Evolutionary conservation across 2,113 vertebrate species (phyloP), one percentile per base, ranked within the genome.

Genomic region (Anolis sagrei): DNA sequence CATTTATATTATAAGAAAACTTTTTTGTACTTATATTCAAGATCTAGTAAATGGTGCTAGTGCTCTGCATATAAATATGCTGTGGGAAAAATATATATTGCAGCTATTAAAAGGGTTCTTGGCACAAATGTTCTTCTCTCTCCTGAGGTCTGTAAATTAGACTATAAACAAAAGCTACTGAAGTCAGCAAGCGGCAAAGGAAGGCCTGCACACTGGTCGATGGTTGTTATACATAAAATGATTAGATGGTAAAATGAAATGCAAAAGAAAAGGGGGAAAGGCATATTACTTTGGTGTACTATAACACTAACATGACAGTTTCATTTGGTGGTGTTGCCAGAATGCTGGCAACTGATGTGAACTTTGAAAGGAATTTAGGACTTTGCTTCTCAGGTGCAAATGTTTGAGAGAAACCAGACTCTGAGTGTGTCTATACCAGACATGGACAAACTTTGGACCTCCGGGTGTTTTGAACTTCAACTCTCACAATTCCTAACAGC

Each of bases 111-210:
- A 91, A 1, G n/a, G 58, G 84, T 83, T 83, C 1, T 85, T 89
- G 54, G 27, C 48, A 77, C 27, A 90, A 89, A 73, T 74, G 39
- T n/a, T 72, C 1, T 0, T 25, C 18, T 82, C 9, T 85, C 39
- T 87, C 6, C 25, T 62, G 54, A 83, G 34, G 5, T 74, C 39
- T 88, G 54, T 85, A 91, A 88, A 84, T 73, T 75, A 62, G 14
- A 75, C 7, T 2, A 78, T 77, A 75, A 86, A 80, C 2, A 88
- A 90, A 86, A 76, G 7, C 27, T 13, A 84, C 16, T 18, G 1
- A 29, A 85, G 64, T 89, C 34, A 90, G 19, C 11, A 89, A 54
- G 10, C 19, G 77, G 16, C n/a, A 88, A 58, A 76, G 49, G 92
- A 90, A 66, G 70, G 14, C 29, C 2, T 10, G 0, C 23, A 62